phyloP scores from a whole-genome alignment of 2,113 vertebrate species.

The Pelecanoides urinatrix region DNA sequence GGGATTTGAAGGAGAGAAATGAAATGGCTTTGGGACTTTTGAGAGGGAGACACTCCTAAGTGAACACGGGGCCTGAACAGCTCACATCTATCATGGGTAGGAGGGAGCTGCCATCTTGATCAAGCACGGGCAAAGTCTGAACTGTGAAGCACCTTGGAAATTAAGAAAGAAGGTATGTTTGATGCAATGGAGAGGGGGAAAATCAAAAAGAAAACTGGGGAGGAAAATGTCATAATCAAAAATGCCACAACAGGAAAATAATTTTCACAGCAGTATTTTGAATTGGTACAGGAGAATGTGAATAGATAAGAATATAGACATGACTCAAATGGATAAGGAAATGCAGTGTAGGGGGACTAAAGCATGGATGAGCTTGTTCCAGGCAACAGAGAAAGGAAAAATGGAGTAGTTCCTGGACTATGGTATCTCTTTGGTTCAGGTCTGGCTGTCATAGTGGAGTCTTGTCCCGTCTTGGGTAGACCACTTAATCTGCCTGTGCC shows the following conservation, averaged over 20 bases:
- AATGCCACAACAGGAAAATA: not conserved
- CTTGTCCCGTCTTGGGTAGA: not conserved
- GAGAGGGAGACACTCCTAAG: not conserved
- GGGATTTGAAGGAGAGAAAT: not conserved
- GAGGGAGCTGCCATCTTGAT: not conserved
- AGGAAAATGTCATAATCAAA: not conserved
- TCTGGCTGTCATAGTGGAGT: not conserved
- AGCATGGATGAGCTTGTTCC: not conserved
- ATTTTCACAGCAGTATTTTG: not conserved
- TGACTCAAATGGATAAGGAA: not conserved
- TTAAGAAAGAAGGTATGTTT: not conserved
- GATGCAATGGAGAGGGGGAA: not conserved
- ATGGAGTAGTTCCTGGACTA: rapidly evolving
- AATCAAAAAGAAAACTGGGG: not conserved
- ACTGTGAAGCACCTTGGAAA: not conserved
- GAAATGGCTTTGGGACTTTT: not conserved
- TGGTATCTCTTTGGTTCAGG: not conserved
- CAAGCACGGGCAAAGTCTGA: not conserved
- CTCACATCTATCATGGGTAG: rapidly evolving
- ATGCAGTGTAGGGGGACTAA: not conserved
- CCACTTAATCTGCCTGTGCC: not conserved
- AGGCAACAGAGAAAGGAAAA: not conserved
- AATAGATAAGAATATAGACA: not conserved
- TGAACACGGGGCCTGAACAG: not conserved
- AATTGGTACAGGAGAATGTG: not conserved